Conservation (phyloP, 2,797 vertebrate species). For the Sibirionetta formosa region DNA sequence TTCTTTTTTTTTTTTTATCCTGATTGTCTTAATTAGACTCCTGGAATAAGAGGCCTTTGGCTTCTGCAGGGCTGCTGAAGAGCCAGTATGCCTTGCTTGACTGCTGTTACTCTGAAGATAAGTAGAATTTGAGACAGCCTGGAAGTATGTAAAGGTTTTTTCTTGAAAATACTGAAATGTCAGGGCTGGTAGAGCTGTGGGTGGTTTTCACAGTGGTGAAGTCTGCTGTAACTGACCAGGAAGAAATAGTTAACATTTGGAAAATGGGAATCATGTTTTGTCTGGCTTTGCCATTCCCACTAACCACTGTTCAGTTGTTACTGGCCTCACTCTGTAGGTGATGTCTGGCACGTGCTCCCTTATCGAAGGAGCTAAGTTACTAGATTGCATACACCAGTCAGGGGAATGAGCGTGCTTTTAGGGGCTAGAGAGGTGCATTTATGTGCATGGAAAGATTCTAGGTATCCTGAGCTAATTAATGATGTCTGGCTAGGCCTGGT, state of each 20-base stretch:
- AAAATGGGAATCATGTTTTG: background rate
- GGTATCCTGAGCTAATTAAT: background rate
- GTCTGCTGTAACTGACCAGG: background rate
- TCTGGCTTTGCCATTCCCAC: background rate
- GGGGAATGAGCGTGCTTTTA: background rate
- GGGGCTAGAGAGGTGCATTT: background rate
- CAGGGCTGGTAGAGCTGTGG: background rate
- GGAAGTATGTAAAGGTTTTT: background rate
- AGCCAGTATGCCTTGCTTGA: background rate
- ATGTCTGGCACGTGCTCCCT: too few species aligned
- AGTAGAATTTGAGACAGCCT: background rate
- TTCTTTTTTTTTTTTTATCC: background rate
- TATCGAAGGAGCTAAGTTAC: fast-evolving
- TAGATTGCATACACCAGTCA: fast-evolving
- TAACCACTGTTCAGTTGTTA: too few species aligned
- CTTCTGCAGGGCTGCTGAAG: background rate
- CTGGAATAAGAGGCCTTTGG: background rate
- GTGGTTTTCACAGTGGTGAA: fast-evolving
- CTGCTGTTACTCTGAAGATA: fast-evolving
- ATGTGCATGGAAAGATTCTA: background rate
- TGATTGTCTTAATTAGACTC: background rate
- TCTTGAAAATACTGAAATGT: background rate
- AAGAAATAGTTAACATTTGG: background rate
- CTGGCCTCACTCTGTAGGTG: background rate
- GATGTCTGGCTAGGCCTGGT: background rate